Evolutionary conservation across 2,888 invertebrate species (phyloP).

Genomic region (Anthrax anthrax): DNA sequence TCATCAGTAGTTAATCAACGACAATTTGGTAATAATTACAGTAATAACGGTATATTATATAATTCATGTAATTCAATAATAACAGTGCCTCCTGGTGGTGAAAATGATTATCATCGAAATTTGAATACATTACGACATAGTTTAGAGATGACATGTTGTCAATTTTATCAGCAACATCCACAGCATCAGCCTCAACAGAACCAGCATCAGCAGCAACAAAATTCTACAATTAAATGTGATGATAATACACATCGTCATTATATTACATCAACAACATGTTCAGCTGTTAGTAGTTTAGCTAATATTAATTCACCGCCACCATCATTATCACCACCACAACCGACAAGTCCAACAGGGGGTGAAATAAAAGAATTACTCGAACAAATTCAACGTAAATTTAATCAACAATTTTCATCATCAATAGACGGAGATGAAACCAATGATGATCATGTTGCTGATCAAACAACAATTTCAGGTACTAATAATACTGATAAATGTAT

Average conservation of each 20-base stretch:
- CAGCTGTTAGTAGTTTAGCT: constrained; percentile 54
- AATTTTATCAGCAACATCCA: constrained; percentile 24
- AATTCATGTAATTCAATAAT: constrained; percentile 26
- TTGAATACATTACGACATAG: constrained; percentile 22
- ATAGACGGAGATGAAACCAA: constrained; percentile 27
- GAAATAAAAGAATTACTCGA: constrained; percentile 58
- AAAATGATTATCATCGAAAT: constrained; percentile 21
- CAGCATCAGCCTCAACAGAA: constrained; percentile 17
- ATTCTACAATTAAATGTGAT: too few species aligned
- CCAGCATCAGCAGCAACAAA: constrained; percentile 21
- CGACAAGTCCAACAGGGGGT: constrained; percentile 68
- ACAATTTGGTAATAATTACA: constrained; percentile 17
- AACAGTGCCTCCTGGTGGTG: constrained; percentile 22
- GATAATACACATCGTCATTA: constrained; percentile 25
- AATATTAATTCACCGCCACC: constrained; percentile 55
- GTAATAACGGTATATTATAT: constrained; percentile 19
- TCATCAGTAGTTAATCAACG: too few species aligned
- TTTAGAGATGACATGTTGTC: constrained; percentile 31
- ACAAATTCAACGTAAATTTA: constrained; percentile 54
- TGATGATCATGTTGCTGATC: constrained; percentile 1
- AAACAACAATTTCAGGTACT: neutral
- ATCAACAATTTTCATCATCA: constrained; percentile 39
- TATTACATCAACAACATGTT: constrained; percentile 40
- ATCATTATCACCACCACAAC: constrained; percentile 68
- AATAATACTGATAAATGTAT: neutral